Conservation (phyloP, 2,888 invertebrate genomes). For the Zaprionus lineosus region DNA sequence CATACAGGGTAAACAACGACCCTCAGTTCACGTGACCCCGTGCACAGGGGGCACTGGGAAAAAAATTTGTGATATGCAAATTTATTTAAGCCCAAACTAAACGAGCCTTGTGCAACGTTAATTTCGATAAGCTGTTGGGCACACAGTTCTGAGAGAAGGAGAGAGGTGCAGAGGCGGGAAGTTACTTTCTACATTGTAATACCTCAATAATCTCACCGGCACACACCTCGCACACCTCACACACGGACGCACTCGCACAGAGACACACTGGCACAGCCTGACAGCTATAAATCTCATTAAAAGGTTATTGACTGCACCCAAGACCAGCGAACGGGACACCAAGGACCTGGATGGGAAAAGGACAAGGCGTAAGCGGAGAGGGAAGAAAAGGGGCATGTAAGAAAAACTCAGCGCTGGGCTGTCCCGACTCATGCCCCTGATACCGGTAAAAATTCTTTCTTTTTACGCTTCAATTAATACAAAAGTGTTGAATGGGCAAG, state of each 20-base stretch:
- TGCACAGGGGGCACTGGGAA: not conserved
- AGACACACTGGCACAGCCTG: slow-evolving; percentile 32
- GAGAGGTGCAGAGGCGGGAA: too few species aligned
- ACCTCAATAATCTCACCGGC: slow-evolving; percentile 69
- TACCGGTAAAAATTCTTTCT: slow-evolving; percentile 63
- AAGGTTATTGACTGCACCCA: slow-evolving; percentile 70
- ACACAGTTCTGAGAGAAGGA: slow-evolving; percentile 42
- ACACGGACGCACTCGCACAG: slow-evolving; percentile 22
- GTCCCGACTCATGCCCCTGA: slow-evolving; percentile 40
- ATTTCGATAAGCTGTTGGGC: slow-evolving; percentile 67
- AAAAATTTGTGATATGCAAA: slow-evolving; percentile 64
- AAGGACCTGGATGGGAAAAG: slow-evolving; percentile 45
- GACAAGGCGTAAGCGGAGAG: slow-evolving; percentile 13
- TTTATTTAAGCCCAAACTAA: slow-evolving; percentile 71
- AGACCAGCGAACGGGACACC: slow-evolving; percentile 26
- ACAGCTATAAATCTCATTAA: slow-evolving; percentile 77
- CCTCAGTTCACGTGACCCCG: not conserved
- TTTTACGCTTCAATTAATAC: slow-evolving; percentile 78
- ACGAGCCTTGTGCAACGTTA: slow-evolving; percentile 48
- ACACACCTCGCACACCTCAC: slow-evolving; percentile 54
- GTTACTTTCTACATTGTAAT: slow-evolving; percentile 66
- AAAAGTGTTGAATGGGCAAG: slow-evolving; percentile 69
- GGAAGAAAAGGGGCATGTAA: slow-evolving; percentile 6
- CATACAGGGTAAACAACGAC: slow-evolving; percentile 40
- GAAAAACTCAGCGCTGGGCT: too few species aligned